A percentile compares a stretch with the other conserved stretches of the same genome.
Conservation (phyloP, 2,888 invertebrate genomes). For the Rosalia funebris region DNA sequence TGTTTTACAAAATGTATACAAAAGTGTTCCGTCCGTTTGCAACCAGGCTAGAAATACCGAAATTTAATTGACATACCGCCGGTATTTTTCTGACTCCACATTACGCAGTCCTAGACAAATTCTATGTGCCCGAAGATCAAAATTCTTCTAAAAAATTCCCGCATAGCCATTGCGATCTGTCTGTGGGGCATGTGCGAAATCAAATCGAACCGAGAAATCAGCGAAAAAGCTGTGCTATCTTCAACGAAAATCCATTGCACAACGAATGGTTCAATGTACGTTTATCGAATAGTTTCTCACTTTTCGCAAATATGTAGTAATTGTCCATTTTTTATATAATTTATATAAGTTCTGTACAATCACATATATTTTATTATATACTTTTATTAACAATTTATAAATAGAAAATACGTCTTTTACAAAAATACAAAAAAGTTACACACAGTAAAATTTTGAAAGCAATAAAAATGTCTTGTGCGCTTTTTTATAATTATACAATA, state of each 20-base stretch:
- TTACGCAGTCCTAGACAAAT: conserved; percentile 63
- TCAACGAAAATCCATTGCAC: conserved; percentile 28
- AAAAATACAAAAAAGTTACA: conserved; percentile 43
- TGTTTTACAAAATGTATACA: conserved; percentile 36
- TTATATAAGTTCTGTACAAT: conserved; percentile 37
- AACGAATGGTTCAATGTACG: conserved; percentile 23
- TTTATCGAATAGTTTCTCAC: conserved; percentile 28
- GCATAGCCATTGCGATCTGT: conserved; percentile 46
- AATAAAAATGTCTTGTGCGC: conserved; percentile 48
- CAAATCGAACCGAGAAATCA: conserved; percentile 9
- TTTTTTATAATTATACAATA: conserved; percentile 37
- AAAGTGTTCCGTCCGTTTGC: conserved; percentile 24
- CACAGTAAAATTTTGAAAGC: conserved; percentile 41
- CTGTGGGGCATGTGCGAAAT: conserved; percentile 38
- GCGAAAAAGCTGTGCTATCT: conserved; percentile 22
- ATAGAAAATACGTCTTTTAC: conserved; percentile 44
- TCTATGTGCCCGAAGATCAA: conserved; percentile 62
- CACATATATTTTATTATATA: conserved; percentile 40
- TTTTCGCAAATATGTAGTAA: conserved; percentile 26
- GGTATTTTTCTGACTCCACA: conserved; percentile 59
- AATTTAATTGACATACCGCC: conserved; percentile 57
- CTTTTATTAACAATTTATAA: conserved; percentile 41
- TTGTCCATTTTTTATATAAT: conserved; percentile 25
- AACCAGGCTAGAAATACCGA: conserved; percentile 42
- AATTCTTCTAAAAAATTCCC: conserved; percentile 57